Evolutionary conservation across 2,797 vertebrate genomes (phyloP), one percentile per base, ranked within the genome.

Genomic region (Alosa sapidissima): DNA sequence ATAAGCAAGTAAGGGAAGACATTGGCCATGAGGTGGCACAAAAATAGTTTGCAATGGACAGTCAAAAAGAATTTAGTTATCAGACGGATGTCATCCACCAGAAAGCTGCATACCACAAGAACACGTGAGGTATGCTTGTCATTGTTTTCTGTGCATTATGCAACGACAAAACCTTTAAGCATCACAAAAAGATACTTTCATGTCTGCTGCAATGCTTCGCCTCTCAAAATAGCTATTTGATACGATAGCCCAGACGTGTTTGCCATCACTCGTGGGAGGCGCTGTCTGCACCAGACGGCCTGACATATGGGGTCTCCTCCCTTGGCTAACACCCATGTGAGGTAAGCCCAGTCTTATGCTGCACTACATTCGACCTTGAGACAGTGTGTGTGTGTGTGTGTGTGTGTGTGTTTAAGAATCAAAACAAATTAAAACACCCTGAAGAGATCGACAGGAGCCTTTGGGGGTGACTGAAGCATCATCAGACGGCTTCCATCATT

Each of bases 261-360:
- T 75, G 68, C 68, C 36, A 75, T 75, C 68, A 41, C 68, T 75
- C 5, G 33, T 75, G 68, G 68, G 68, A 41, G 33, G 68, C 13
- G 11, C 9, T 13, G 24, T 65, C 28, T 65, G 24, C 62, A 65
- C 24, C 62, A 65, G 33, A 65, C 62, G 62, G 62, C 24, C 62
- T 65, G 24, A 65, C 62, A 65, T 65, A 65, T 65, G 62, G 62
- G 62, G 62, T 65, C 62, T 65, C 62, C 62, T 65, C 62, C 24
- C n/a, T 65, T 33, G 62, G 62, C 28, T 33, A 65, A 33, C 62
- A 28, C 62, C 62, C 62, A 65, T 33, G 8, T 33, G 62, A 65
- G 62, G 62, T 28, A 65, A 28, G 62, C n/a, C 24, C 9, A 60
- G 62, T 65, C 24, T 33, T 65, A 8, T 65, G 24, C 24, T 11